These are phyloP conservation scores for Opisthograptis luteolata DNA, from an alignment of 2,888 invertebrate species.

Conservation along the genomic window DNA sequence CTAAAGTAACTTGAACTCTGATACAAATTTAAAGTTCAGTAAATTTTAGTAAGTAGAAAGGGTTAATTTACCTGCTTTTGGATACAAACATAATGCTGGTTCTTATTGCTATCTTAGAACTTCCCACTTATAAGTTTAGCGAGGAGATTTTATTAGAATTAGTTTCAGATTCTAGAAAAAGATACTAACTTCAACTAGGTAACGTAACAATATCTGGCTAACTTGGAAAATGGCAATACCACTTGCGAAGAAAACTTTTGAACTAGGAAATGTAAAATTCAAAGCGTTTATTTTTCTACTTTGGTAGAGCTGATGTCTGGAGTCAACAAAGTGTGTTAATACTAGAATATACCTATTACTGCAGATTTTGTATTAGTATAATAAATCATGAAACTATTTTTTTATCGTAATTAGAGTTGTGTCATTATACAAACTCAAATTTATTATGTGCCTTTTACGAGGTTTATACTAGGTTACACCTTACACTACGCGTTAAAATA, in stretches of 20 bases:
- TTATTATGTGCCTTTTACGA: no score
- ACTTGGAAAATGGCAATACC: not conserved
- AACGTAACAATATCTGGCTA: not conserved
- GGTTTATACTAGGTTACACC: no score
- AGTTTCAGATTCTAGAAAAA: not conserved
- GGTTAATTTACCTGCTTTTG: not conserved
- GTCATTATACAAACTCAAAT: no score
- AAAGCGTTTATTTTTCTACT: no score
- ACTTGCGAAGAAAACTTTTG: not conserved
- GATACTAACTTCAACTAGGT: not conserved
- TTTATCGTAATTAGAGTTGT: no score
- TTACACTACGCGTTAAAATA: no score
- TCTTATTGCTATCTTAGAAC: not conserved
- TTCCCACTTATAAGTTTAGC: not conserved
- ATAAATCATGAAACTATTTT: no score
- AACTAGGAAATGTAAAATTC: not conserved
- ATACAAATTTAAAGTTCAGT: not conserved
- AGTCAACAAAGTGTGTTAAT: no score
- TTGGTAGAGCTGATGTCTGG: no score
- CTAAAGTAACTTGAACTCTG: no score
- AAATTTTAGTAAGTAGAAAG: not conserved
- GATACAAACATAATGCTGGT: not conserved
- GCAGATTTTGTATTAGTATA: no score
- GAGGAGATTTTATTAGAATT: not conserved
- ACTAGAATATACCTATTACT: no score